phyloP scores from a whole-genome alignment of 2,113 vertebrate genomes.

The Galeopterus variegatus region DNA sequence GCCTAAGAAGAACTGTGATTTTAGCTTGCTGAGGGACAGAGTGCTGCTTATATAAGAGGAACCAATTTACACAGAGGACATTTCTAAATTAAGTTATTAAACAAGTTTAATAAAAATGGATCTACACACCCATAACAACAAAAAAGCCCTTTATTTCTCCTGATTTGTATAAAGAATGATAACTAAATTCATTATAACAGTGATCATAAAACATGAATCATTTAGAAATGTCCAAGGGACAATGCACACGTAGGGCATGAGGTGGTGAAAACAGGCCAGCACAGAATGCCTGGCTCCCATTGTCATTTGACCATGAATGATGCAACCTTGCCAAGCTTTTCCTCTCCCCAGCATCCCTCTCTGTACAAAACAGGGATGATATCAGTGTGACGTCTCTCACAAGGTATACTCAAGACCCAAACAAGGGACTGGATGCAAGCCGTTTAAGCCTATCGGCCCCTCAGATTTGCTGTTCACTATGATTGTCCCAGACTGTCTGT shows the following conservation, averaged over 20 bases:
- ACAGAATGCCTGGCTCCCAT: fast-evolving
- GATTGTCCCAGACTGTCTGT: not conserved
- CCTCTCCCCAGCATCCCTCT: not conserved
- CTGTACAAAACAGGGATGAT: not conserved
- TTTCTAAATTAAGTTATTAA: not conserved
- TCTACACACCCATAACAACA: not conserved
- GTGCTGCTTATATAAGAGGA: not conserved
- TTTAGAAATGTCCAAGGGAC: not conserved
- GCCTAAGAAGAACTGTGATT: not conserved
- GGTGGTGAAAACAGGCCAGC: not conserved
- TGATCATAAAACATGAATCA: not conserved
- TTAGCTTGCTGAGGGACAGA: not conserved
- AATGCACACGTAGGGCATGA: not conserved
- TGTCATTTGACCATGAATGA: not conserved
- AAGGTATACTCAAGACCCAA: not conserved
- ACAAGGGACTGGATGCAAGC: not conserved
- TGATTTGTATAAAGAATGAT: not conserved
- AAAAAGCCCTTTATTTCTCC: not conserved
- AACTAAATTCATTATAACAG: not conserved
- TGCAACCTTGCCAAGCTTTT: not conserved
- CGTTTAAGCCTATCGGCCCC: not conserved
- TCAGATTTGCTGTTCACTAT: not conserved
- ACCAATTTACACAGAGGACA: not conserved
- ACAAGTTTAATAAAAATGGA: not conserved
- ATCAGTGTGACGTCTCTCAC: not conserved